phyloP scores from a whole-genome alignment of 35 echinoderm and acorn worm species.

The Strongylocentrotus purpuratus region DNA sequence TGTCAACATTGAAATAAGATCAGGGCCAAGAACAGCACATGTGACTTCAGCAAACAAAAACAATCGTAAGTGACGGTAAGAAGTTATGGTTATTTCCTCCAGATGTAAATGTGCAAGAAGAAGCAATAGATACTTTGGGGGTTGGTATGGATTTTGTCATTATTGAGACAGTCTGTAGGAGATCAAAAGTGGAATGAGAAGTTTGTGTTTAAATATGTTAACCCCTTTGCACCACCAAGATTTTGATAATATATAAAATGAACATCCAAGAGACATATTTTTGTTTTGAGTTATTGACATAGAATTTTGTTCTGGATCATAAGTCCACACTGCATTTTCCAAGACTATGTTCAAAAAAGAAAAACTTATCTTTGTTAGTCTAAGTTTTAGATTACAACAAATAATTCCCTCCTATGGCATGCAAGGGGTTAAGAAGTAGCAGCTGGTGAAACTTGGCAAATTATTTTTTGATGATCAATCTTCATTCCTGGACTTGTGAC shows the following conservation, averaged over 20 bases:
- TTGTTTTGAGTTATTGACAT: background rate
- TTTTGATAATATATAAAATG: background rate
- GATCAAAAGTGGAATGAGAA: background rate
- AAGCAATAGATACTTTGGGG: background rate
- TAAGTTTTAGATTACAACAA: too few relatives aligned
- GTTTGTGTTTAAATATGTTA: background rate
- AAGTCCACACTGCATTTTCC: background rate
- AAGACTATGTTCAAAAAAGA: background rate
- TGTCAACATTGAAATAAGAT: background rate
- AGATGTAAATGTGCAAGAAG: background rate
- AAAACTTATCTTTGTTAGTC: background rate
- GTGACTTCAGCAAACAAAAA: background rate
- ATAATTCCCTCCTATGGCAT: background rate
- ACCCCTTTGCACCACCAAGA: background rate
- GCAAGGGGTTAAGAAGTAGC: background rate
- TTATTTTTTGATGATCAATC: background rate
- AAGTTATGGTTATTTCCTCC: background rate
- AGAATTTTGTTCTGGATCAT: background rate
- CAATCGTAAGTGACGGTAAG: background rate
- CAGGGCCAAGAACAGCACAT: background rate
- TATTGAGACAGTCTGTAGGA: background rate
- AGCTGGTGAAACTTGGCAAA: background rate
- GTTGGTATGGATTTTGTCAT: background rate
- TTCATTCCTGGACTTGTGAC: background rate
- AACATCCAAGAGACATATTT: background rate